Base-by-base conservation (phyloP, 2,888 invertebrate species). In the Epiperipatus broadwayi region DNA sequence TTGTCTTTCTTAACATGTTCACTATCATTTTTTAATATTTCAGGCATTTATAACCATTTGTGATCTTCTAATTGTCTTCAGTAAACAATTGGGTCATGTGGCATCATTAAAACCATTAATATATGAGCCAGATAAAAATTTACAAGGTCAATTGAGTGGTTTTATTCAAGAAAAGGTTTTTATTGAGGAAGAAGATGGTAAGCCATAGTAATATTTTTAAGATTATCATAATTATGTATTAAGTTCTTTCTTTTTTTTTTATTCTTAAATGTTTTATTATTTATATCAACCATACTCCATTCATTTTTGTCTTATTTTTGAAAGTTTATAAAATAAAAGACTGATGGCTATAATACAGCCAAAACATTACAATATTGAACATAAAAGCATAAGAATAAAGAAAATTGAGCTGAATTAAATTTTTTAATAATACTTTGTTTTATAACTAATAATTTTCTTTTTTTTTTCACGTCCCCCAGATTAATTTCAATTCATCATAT, bases 121-220 rank as follows among this genome's bases (percentile, higher is more conserved):
- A 43, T 78, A 75, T 55, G 76, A 78, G 55, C 78, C 89, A 1
- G 83, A 84, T 55, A 62, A 69, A 50, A 68, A 66, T 40, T 72
- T 89, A 48, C 79, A 81, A 57, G 68, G 71, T 43, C 70, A 84
- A 56, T 69, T 95, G 46, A 84, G 84, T 63, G 72, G 71, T 50
- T 93, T 91, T 63, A 80, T 93, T 42, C 84, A 87, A 60, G 75
- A 78, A 48, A 79, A 81, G 58, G 93, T 93, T 5, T 93, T 93
- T 63, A 75, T 81, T 43, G 76, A 84, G 41, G 83, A 84, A 59
- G 81, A 85, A 59, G 83, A 83, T 66, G 78, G 78, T 77, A 61
- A 53, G 58, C 16, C n/a, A 8, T 12, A 21, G 19, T 30, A 12
- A 25, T 5, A 5, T 20, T 18, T 29, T 44, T 21, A 33, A 5